Evolutionary conservation across 2,113 vertebrate genomes (phyloP), one percentile per base, ranked within the genome.

Genomic region (Oplegnathus fasciatus): DNA sequence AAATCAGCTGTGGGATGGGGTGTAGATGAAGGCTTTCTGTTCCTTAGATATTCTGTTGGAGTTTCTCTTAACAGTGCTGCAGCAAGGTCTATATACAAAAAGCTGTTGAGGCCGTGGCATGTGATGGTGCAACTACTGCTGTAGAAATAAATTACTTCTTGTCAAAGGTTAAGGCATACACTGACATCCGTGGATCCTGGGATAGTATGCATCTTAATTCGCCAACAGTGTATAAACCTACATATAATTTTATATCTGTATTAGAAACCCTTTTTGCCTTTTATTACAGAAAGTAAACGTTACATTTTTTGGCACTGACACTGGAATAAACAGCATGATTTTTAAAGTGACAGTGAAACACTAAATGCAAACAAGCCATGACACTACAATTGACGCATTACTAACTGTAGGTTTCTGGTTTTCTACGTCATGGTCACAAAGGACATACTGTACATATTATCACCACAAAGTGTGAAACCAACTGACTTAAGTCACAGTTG

Each of bases 241-340:
- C 55, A 44, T 24, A 22, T 17, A 55, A 44, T 34, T 2, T 78
- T 67, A 8, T n/a, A 42, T 84, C 65, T 74, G 20, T 15, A 32
- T 78, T 61, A 72, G 40, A 82, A 84, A 80, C 34, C 40, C 20
- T 30, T 82, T 75, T 78, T 52, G 30, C 22, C 54, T 67, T 80
- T 78, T 22, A 62, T 62, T 61, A 79, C 8, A 82, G 30, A 9
- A 78, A 78, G 82, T 78, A 73, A 80, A 89, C 64, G 42, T 74
- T 37, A 70, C 34, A 66, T 75, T 64, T 81, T 78, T 89, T 89
- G 87, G 73, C 90, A 90, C 85, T 34, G 69, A 87, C 83, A 89
- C 28, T 50, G 24, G 48, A 71, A 87, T 60, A 86, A 79, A 88
- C 77, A 52, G 46, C 48, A 69, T 58, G 32, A 75, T 20, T 60